These are phyloP conservation scores for Pimephales promelas DNA, from an alignment of 2,113 vertebrate species.

Conservation along the genomic window DNA sequence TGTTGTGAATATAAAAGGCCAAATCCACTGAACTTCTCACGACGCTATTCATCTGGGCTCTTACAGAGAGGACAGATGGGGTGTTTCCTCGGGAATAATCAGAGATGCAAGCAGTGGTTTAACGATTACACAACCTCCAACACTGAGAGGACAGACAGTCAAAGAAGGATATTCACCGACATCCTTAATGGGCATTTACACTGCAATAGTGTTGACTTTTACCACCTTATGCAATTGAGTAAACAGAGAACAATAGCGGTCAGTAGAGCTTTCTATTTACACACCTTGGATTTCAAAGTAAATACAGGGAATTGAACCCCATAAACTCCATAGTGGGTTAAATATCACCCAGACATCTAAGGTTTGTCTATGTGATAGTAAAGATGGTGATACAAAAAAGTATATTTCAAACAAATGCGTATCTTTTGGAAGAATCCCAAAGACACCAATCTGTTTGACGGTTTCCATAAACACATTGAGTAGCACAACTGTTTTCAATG, in stretches of 20 bases:
- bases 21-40: not conserved
- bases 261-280: constrained; percentile 18
- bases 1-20: not conserved
- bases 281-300: constrained; percentile 10
- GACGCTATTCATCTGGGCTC: not conserved
- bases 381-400: not conserved
- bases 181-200: not conserved
- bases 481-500: too few species aligned
- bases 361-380: not conserved
- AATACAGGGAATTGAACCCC: not conserved
- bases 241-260: constrained; percentile 1
- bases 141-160: not conserved
- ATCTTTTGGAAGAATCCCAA: not conserved
- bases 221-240: constrained; percentile 11
- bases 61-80: not conserved
- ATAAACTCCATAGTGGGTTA: not conserved
- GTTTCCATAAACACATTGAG: too few species aligned
- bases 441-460: too few species aligned
- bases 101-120: not conserved
- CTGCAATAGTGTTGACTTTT: constrained; percentile 10
- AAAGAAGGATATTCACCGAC: not conserved
- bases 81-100: not conserved
- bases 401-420: not conserved
- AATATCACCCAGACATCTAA: not conserved
- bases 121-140: not conserved